A percentile compares a stretch with the other conserved stretches of the same genome.
Conservation (phyloP, 2,113 vertebrate species). For the Hippoglossus stenolepis region DNA sequence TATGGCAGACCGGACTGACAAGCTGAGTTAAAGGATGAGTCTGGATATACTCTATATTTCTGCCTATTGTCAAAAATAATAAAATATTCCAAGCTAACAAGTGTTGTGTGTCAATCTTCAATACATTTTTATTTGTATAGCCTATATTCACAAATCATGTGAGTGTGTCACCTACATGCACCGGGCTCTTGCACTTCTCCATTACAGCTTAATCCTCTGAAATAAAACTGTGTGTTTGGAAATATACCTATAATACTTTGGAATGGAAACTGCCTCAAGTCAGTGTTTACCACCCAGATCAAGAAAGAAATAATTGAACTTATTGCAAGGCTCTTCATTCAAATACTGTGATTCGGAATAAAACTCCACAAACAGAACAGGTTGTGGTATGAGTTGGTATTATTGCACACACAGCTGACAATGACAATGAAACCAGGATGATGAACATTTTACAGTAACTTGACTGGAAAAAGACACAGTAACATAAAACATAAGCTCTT, state of each 20-base stretch:
- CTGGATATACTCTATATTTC: neutral
- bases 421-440: neutral
- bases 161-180: neutral
- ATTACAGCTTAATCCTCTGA: no score
- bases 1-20: no score
- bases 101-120: no score
- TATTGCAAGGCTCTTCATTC: neutral
- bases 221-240: no score
- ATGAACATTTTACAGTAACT: conserved; percentile 16
- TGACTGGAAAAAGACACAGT: conserved; percentile 31
- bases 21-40: neutral
- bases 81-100: neutral
- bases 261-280: neutral
- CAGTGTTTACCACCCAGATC: neutral
- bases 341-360: neutral
- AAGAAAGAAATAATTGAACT: neutral
- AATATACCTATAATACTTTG: neutral
- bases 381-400: conserved; percentile 38
- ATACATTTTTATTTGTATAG: no score
- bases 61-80: neutral
- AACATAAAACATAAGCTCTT: conserved; percentile 40
- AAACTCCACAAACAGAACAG: neutral
- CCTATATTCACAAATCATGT: no score
- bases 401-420: conserved; percentile 58
- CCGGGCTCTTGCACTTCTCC: no score